Base-by-base conservation (phyloP, 2,113 vertebrate genomes). In the Petroica traversi region DNA sequence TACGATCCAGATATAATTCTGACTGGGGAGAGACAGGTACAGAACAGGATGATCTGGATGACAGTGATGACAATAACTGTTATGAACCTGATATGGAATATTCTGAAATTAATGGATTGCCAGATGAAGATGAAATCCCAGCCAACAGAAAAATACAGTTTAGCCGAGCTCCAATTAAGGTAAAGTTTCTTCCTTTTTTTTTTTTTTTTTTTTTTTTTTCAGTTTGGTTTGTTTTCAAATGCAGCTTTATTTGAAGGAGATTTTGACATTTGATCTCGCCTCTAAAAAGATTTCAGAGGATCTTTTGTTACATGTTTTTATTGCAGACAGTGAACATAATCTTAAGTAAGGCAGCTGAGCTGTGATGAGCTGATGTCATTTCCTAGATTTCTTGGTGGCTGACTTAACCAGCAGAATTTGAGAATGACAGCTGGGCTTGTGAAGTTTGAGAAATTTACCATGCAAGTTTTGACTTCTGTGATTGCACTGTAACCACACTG, bases 21-120 rank as follows among this genome's bases (percentile, higher is more conserved):
- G 99, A 99, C 72, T 99, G 99, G 99, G 99, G 98, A 64, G 99
- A 99, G 96, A 99, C 99, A 76, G 99, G 98, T 95, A 99, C 99
- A 0, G 99, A 99, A 58, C 98, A 98, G 8, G 99, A 99, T 62
- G 99, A 99, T 73, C 98, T 99, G 93, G 98, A 99, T 67, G 99
- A 99, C 14, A 99, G 99, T 46, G 99, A 99, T 34, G 99, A 99
- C 73, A 98, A 98, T 89, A 97, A 96, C 64, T 98, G 97, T 97
- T 99, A 99, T 5, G 99, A 99, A 72, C 99, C 99, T 2, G 99
- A 99, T 92, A 98, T 98, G 81, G 99, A 99, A 77, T 98, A 98
- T 94, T 98, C 98, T 2, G 99, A 99, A 98, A 98, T 99, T 64
- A 96, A 97, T 33, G 99, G 99, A 78, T 97, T 99, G 91, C 98